Evolutionary conservation across 2,797 vertebrate species (phyloP).

Genomic region (Schizopygopsis malacanthus): DNA sequence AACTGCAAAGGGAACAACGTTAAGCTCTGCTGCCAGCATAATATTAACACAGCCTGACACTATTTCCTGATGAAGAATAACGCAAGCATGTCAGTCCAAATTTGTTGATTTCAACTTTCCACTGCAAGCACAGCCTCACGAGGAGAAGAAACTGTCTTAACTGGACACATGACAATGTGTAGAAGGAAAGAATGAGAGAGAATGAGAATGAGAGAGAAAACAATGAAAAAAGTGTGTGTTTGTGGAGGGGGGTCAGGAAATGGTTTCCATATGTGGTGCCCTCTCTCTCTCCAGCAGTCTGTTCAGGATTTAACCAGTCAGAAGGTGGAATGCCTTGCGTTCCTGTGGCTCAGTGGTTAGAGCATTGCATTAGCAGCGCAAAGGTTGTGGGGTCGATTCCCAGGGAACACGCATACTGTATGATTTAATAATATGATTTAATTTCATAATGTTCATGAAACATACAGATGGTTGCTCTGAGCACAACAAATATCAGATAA

Average conservation of each 20-base stretch:
- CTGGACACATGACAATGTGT: slow-evolving; percentile 33
- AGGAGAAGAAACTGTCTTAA: slow-evolving; percentile 1
- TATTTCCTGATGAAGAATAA: slow-evolving; percentile 47
- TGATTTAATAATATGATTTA: too few species aligned
- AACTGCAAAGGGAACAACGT: slow-evolving; percentile 16
- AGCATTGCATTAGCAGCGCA: too few species aligned
- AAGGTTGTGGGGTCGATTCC: too few species aligned
- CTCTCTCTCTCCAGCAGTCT: neutral
- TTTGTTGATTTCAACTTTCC: slow-evolving; percentile 47
- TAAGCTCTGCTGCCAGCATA: slow-evolving; percentile 21
- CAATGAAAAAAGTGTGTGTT: slow-evolving; percentile 59
- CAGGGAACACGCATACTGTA: too few species aligned
- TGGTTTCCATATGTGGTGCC: slow-evolving; percentile 78
- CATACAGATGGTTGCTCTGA: too few species aligned
- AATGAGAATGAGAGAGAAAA: slow-evolving; percentile 49
- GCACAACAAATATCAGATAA: too few species aligned
- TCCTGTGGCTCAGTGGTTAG: too few species aligned
- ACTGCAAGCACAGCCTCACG: neutral
- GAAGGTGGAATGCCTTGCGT: slow-evolving; percentile 40
- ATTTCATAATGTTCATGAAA: too few species aligned
- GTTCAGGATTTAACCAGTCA: slow-evolving; percentile 12
- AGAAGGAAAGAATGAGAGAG: slow-evolving; percentile 42
- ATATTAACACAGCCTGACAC: slow-evolving; percentile 48
- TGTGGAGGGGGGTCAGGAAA: slow-evolving; percentile 70
- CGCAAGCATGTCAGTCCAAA: slow-evolving; percentile 27